These are phyloP conservation scores for Aphaenogaster rudis DNA, from an alignment of 1,140 invertebrate genomes.

Conservation along the genomic window DNA sequence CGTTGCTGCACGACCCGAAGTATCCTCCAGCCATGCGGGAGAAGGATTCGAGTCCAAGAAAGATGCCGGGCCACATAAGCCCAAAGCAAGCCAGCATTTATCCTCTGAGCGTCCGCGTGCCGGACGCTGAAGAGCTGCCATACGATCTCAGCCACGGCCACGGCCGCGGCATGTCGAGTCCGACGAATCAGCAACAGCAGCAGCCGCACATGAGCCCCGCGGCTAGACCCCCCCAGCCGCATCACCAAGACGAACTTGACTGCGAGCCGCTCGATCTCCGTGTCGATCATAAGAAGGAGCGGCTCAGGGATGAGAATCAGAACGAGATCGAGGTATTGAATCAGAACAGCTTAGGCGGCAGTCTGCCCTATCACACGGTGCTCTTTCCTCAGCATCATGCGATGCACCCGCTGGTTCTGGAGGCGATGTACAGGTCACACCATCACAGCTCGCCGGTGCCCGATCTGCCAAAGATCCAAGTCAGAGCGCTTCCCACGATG, in stretches of 20 bases:
- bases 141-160: constrained; percentile 88
- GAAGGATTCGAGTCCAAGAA: constrained; percentile 92
- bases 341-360: constrained; percentile 79
- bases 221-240: constrained; percentile 82
- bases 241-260: constrained; percentile 81
- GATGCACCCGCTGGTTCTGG: constrained; percentile 90
- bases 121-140: constrained; percentile 87
- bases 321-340: constrained; percentile 85
- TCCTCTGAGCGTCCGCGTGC: constrained; percentile 88
- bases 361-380: constrained; percentile 86
- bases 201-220: constrained; percentile 88
- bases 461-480: constrained; percentile 86
- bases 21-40: constrained; percentile 90
- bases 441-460: constrained; percentile 83
- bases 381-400: constrained; percentile 89
- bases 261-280: constrained; percentile 92
- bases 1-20: constrained; percentile 83
- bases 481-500: constrained; percentile 84
- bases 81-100: constrained; percentile 92
- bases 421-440: constrained; percentile 91
- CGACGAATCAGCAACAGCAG: constrained; percentile 74
- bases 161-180: constrained; percentile 74
- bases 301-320: constrained; percentile 92
- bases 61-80: constrained; percentile 91
- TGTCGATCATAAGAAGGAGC: constrained; percentile 92